phyloP scores from a whole-genome alignment of 2,888 invertebrate genomes.

The Ctenicera cuprea region DNA sequence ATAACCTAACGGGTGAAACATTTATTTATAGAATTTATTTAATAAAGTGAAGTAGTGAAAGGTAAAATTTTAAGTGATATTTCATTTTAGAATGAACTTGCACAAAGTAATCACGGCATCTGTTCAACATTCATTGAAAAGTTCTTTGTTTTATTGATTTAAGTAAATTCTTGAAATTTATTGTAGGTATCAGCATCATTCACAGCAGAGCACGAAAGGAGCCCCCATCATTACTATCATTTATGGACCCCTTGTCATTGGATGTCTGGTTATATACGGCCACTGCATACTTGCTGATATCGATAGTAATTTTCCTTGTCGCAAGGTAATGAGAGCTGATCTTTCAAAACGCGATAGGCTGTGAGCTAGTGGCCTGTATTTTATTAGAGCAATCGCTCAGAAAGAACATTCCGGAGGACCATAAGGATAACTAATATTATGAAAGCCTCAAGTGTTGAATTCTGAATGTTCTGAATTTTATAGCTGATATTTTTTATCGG shows the following conservation, averaged over 20 bases:
- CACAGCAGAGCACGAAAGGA: constrained; percentile 87
- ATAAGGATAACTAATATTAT: not conserved
- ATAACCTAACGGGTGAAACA: too few relatives aligned
- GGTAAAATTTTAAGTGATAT: too few relatives aligned
- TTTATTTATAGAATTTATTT: too few relatives aligned
- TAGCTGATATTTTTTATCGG: too few relatives aligned
- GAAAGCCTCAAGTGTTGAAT: constrained; percentile 1
- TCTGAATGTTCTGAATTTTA: too few relatives aligned
- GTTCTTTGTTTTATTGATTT: too few relatives aligned
- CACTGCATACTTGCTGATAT: constrained; percentile 88
- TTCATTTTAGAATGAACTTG: too few relatives aligned
- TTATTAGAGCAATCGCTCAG: constrained; percentile 39
- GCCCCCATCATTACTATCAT: constrained; percentile 90
- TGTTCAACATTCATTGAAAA: too few relatives aligned
- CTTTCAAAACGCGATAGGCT: constrained; percentile 39
- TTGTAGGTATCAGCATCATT: constrained; percentile 87
- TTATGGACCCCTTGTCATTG: constrained; percentile 89
- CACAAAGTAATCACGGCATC: too few relatives aligned
- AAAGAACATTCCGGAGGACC: constrained; percentile 4
- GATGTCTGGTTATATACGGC: constrained; percentile 95
- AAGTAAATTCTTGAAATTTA: not conserved
- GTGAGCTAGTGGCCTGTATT: constrained; percentile 33
- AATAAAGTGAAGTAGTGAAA: too few relatives aligned
- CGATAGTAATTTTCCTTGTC: constrained; percentile 86
- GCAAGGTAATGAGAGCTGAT: constrained; percentile 72